A percentile compares a stretch with the other conserved stretches of the same genome.
Conservation (phyloP, 2,797 vertebrate species). For the Tapirus indicus region DNA sequence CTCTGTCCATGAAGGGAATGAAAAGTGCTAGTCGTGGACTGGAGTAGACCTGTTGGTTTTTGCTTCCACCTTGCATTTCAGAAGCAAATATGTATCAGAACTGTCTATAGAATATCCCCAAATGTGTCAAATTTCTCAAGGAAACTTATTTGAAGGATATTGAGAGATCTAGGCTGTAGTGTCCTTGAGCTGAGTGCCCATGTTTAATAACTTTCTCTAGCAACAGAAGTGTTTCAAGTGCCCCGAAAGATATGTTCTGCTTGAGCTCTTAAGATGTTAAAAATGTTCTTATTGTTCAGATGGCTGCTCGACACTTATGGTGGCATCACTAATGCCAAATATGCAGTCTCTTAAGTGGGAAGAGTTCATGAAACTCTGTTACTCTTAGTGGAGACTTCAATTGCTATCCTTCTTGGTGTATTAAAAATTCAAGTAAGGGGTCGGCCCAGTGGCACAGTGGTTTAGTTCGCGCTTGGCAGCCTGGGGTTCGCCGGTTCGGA, state of each 20-base stretch:
- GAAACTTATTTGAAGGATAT: background rate
- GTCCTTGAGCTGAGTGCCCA: background rate
- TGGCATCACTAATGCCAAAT: background rate
- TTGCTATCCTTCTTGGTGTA: background rate
- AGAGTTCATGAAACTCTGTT: too few relatives aligned
- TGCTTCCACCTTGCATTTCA: slow-evolving; percentile 66
- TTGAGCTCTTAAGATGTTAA: slow-evolving; percentile 15
- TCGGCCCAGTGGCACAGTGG: too few relatives aligned
- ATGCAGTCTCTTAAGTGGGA: background rate
- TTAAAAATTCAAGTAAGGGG: too few relatives aligned
- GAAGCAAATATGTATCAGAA: slow-evolving; percentile 13
- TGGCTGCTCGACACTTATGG: background rate
- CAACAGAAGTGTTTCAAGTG: slow-evolving; percentile 63
- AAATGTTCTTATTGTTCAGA: slow-evolving; percentile 43
- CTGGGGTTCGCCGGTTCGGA: too few relatives aligned
- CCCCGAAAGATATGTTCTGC: slow-evolving; percentile 38
- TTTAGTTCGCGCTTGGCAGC: too few relatives aligned
- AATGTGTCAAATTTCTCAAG: background rate
- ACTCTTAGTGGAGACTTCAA: background rate
- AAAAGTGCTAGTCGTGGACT: slow-evolving; percentile 67
- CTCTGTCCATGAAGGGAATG: slow-evolving; percentile 73
- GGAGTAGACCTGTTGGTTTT: slow-evolving; percentile 46
- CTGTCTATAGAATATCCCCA: background rate
- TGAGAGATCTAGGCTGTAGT: slow-evolving; percentile 24
- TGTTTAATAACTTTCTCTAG: slow-evolving; percentile 58